Evolutionary conservation across 2,797 vertebrate genomes (phyloP), one percentile per base, ranked within the genome.

Genomic region (Adrianichthys oophorus): DNA sequence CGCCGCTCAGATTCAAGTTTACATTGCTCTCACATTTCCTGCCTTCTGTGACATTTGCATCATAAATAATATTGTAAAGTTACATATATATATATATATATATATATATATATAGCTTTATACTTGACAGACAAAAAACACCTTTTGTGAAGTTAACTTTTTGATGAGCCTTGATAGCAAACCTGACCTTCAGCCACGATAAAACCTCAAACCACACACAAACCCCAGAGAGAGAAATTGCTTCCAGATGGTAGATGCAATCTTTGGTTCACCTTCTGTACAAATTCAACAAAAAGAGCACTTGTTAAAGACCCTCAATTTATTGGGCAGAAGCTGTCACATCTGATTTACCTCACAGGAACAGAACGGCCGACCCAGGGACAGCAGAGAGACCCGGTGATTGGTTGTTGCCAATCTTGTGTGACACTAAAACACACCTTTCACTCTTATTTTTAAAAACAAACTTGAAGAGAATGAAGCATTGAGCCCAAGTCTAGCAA

Each of bases 251-350:
- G 62, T 42, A 60, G 79, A 79, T 76, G 49, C 55, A 73, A 79
- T 85, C 79, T 77, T 62, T 48, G 47, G 72, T 72, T 72, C 26
- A 23, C 68, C 64, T 71, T 72, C 70, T 42, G 76, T 52, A 67
- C 62, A 73, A 73, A 87, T 70, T 67, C 79, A 78, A 82, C 67
- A 74, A 78, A 81, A 78, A 83, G 72, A 85, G 76, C 76, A 72
- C 83, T 84, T 80, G 85, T 89, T 90, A 90, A 90, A 85, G 82
- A 86, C 78, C 84, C 74, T 65, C 79, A 84, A 78, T 86, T 88
- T 86, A 80, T 84, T 81, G 78, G 84, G 44, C 74, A 70, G 18
- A 45, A 76, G 76, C 88, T 89, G 88, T 89, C 87, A 87, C 83
- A 89, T 89, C 82, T 89, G 80, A 90, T 90, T 76, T 89, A 78